phyloP scores from a whole-genome alignment of 2,888 invertebrate genomes.

The Diaprepes abbreviatus region DNA sequence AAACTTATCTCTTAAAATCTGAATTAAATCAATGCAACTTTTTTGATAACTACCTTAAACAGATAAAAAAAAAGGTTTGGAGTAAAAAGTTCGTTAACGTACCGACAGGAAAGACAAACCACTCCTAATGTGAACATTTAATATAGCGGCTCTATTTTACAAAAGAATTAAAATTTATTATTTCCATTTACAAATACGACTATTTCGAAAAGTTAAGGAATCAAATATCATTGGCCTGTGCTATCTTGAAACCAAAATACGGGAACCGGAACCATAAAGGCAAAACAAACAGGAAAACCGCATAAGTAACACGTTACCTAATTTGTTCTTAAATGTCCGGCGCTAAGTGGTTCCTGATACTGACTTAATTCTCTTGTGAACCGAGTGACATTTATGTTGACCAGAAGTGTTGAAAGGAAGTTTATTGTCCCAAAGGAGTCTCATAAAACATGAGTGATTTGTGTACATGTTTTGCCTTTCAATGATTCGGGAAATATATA shows the following conservation, averaged over 20 bases:
- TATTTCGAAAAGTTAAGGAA: not conserved
- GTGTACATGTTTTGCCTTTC: conserved; percentile 27
- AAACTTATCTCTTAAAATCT: too few species aligned
- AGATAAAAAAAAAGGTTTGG: too few species aligned
- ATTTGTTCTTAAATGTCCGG: conserved; percentile 52
- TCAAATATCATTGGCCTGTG: not conserved
- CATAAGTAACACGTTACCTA: conserved; percentile 47
- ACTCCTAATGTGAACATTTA: too few species aligned
- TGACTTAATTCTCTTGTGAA: conserved; percentile 26
- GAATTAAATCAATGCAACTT: too few species aligned
- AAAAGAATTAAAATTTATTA: not conserved
- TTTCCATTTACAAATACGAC: not conserved
- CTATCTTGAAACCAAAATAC: not conserved
- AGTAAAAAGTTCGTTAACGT: too few species aligned
- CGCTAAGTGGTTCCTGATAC: conserved; percentile 53
- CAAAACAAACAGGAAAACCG: conserved; percentile 45
- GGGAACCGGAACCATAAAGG: conserved; percentile 44
- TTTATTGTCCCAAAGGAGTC: conserved; percentile 19
- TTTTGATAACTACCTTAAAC: too few species aligned
- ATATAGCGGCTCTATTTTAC: too few species aligned
- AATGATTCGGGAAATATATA: not conserved
- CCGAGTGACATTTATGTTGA: conserved; percentile 27
- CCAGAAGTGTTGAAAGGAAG: conserved; percentile 36
- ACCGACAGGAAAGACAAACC: too few species aligned
- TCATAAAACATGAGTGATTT: conserved; percentile 22